A percentile compares a stretch with the other conserved stretches of the same genome.
Evolutionary conservation across 1,140 invertebrate species (phyloP).

Genomic region (Zaprionus nigranus): DNA sequence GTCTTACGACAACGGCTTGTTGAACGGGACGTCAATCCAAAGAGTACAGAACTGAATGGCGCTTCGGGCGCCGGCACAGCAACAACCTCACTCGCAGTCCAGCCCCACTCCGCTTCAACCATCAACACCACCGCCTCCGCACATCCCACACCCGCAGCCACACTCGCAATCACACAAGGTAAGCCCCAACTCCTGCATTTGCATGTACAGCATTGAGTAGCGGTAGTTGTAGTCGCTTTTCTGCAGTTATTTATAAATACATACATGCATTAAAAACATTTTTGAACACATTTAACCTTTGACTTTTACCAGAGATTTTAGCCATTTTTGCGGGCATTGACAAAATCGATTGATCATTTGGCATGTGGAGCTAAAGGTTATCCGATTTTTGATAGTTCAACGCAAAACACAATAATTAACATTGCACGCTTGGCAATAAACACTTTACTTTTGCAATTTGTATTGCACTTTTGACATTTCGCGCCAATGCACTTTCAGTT

Average conservation of each 20-base stretch:
- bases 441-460: not conserved
- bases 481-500: conserved; percentile 5
- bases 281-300: conserved; percentile 17
- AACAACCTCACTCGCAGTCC: conserved; percentile 54
- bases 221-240: conserved; percentile 10
- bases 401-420: not conserved
- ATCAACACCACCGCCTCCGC: conserved; percentile 63
- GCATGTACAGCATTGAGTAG: conserved; percentile 27
- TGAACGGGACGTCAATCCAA: conserved; percentile 88
- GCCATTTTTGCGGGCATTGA: conserved; percentile 80
- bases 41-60: conserved; percentile 85
- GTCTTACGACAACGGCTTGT: conserved; percentile 91
- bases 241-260: conserved; percentile 3
- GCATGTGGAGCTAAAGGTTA: conserved; percentile 61
- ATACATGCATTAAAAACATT: conserved; percentile 3
- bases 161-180: conserved; percentile 86
- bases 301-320: conserved; percentile 74
- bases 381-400: conserved; percentile 15
- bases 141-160: conserved; percentile 75
- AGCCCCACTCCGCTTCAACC: conserved; percentile 56
- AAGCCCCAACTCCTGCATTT: conserved; percentile 55
- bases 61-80: conserved; percentile 68
- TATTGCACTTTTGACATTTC: not conserved
- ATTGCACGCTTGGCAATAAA: not conserved
- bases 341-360: conserved; percentile 63